Evolutionary conservation across 2,888 invertebrate genomes (phyloP).

Genomic region (Byasa hedistus): DNA sequence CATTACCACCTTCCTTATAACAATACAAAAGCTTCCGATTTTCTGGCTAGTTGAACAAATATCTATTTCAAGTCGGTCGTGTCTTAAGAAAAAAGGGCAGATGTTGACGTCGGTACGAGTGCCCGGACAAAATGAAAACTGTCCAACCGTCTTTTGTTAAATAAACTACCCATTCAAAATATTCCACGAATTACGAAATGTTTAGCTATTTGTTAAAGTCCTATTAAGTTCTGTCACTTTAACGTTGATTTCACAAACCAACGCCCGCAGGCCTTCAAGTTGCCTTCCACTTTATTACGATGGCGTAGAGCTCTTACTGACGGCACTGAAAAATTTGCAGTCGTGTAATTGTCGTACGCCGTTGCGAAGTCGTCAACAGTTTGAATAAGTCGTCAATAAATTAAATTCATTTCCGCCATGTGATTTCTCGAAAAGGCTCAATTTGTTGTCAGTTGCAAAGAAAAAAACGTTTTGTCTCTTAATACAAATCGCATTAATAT

Average conservation of each 20-base stretch:
- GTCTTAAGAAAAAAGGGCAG: conserved; percentile 69
- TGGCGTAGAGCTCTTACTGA: conserved; percentile 34
- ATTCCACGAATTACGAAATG: conserved; percentile 77
- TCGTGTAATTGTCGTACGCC: conserved; percentile 68
- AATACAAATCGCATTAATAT: conserved; percentile 51
- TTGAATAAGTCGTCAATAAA: conserved; percentile 76
- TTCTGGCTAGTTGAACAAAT: conserved; percentile 78
- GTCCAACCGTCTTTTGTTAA: conserved; percentile 63
- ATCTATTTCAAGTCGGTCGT: conserved; percentile 66
- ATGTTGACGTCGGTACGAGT: conserved; percentile 67
- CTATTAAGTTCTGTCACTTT: conserved; percentile 75
- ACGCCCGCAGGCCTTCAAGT: conserved; percentile 13
- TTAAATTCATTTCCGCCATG: conserved; percentile 77
- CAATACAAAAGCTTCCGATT: conserved; percentile 70
- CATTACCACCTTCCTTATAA: conserved; percentile 54
- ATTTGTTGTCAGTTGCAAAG: conserved; percentile 68
- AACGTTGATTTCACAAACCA: conserved; percentile 52
- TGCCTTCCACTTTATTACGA: conserved; percentile 40
- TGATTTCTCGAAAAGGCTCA: conserved; percentile 73
- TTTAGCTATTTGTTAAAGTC: conserved; percentile 79
- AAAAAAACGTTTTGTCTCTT: conserved; percentile 49
- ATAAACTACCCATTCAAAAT: conserved; percentile 70
- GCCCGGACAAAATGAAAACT: conserved; percentile 59
- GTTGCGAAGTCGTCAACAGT: conserved; percentile 63
- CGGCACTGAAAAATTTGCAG: conserved; percentile 40